Evolutionary conservation across 1,140 invertebrate genomes (phyloP), one percentile per base, ranked within the genome.

Genomic region (Orchesella cincta): DNA sequence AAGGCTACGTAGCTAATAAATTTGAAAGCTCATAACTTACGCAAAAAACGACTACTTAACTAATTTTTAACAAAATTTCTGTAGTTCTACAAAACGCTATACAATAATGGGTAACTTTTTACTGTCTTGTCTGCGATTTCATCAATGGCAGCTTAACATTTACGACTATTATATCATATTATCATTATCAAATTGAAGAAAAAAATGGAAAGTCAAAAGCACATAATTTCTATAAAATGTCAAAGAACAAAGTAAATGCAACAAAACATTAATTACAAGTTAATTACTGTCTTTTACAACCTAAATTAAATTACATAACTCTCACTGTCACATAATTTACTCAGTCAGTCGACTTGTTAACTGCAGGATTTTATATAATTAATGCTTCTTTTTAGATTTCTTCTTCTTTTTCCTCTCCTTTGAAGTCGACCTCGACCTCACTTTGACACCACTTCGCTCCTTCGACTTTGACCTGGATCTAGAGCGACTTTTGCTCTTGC

Each of bases 331-430:
- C 8, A 46, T 46, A 46, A 8, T 20, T 46, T 20, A 46, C 20
- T 12, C 8, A 46, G 20, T 12, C 39, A 46, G 39, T 12, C 39
- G 8, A 46, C 39, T 12, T 12, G 20, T 46, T 20, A 12, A 46
- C 39, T 12, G 20, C 20, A 46, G 20, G 8, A 46, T 12, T 26
- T 26, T 57, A 57, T 14, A 57, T 18, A 12, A 14, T 57, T n/a
- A 57, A 8, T 67, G 62, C 31, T 67, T 67, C 31, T 67, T 67
- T n/a, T 67, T 67, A 26, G 62, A 67, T 29, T 67, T 67, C 33
- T 67, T 67, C 62, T 67, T 67, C 31, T 67, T 67, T 33, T 67
- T 67, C 62, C 31, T 46, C 20, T 46, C 39, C 39, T 46, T 46
- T 20, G 39, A 46, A 46, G 39, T 46, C 20, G 39, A 46, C 39